Percentiles rank a stretch among this genome's conserved stretches.
These are phyloP conservation scores for Phymanthus crucifer DNA, from an alignment of 92 coral and sea anemone species.

Conservation along the genomic window DNA sequence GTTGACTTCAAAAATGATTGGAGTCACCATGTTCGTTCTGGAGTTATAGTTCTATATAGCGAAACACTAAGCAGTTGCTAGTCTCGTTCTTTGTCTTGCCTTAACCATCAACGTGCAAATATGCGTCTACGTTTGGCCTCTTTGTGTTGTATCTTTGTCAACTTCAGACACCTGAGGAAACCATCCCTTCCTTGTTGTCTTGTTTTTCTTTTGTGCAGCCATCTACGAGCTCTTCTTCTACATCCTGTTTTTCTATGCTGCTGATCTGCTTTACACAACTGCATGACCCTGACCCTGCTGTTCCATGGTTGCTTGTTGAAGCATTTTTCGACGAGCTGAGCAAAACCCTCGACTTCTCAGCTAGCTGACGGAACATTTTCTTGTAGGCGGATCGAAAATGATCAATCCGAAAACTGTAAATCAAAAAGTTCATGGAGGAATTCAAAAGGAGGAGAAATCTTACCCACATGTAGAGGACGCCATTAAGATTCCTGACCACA, in stretches of 20 bases:
- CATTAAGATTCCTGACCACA: slow-evolving; percentile 21
- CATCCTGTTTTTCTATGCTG: slow-evolving; percentile 1
- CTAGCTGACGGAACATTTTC: slow-evolving; percentile 20
- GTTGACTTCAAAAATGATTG: too few relatives aligned
- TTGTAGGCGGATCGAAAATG: slow-evolving; percentile 41
- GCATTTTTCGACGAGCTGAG: not conserved
- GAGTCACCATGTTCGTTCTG: too few relatives aligned
- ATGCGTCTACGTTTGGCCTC: too few relatives aligned
- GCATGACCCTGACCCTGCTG: not conserved
- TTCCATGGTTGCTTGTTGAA: not conserved
- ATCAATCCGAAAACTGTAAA: slow-evolving; percentile 39
- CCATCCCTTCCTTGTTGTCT: not conserved
- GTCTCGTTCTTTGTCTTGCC: too few relatives aligned
- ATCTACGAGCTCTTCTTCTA: not conserved
- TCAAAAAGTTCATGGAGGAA: slow-evolving; percentile 48
- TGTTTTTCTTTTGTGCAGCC: not conserved
- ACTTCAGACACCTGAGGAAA: not conserved
- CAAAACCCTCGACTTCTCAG: slow-evolving; percentile 14
- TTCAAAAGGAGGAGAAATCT: slow-evolving; percentile 44
- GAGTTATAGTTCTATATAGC: too few relatives aligned
- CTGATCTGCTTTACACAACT: slow-evolving; percentile 11
- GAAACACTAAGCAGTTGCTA: too few relatives aligned
- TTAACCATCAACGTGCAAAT: too few relatives aligned
- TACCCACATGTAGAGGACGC: slow-evolving; percentile 46
- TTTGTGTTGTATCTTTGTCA: not conserved